Percentiles rank a stretch among this genome's conserved stretches.
Evolutionary conservation across 2,113 vertebrate species (phyloP).

Genomic region (Pachypanchax playfairii): DNA sequence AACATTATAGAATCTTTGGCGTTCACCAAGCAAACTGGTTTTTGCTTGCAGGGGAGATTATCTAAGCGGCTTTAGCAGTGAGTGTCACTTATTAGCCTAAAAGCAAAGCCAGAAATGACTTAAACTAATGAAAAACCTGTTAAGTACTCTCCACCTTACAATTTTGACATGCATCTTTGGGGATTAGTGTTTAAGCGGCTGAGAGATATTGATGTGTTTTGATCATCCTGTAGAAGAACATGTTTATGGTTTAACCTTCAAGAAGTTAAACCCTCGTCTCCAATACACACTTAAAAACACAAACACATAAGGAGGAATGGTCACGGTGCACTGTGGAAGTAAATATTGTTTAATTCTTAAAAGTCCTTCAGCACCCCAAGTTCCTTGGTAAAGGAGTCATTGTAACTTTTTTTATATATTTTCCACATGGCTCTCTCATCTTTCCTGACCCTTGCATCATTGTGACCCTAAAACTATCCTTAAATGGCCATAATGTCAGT

Average conservation of each 20-base stretch:
- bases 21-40: slow-evolving; percentile 64
- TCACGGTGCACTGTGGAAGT: slow-evolving; percentile 21
- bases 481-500: slow-evolving; percentile 77
- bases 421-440: slow-evolving; percentile 76
- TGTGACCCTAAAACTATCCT: slow-evolving; percentile 74
- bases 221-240: slow-evolving; percentile 53
- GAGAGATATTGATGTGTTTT: slow-evolving; percentile 63
- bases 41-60: slow-evolving; percentile 66
- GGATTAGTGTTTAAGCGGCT: slow-evolving; percentile 66
- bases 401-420: slow-evolving; percentile 57
- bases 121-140: slow-evolving; percentile 77
- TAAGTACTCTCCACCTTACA: slow-evolving; percentile 67
- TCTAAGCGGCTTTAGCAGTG: slow-evolving; percentile 73
- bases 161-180: slow-evolving; percentile 62
- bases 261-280: slow-evolving; percentile 8
- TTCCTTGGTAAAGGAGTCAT: slow-evolving; percentile 52
- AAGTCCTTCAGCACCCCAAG: slow-evolving; percentile 13
- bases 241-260: slow-evolving; percentile 67
- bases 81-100: slow-evolving; percentile 78
- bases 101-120: slow-evolving; percentile 72
- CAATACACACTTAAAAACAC: not conserved
- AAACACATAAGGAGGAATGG: slow-evolving; percentile 10
- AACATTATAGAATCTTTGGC: slow-evolving; percentile 63
- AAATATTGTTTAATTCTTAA: slow-evolving; percentile 31
- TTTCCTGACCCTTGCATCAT: slow-evolving; percentile 74